These are phyloP conservation scores for Barbus barbus DNA, from an alignment of 2,113 vertebrate species.

Conservation along the genomic window DNA sequence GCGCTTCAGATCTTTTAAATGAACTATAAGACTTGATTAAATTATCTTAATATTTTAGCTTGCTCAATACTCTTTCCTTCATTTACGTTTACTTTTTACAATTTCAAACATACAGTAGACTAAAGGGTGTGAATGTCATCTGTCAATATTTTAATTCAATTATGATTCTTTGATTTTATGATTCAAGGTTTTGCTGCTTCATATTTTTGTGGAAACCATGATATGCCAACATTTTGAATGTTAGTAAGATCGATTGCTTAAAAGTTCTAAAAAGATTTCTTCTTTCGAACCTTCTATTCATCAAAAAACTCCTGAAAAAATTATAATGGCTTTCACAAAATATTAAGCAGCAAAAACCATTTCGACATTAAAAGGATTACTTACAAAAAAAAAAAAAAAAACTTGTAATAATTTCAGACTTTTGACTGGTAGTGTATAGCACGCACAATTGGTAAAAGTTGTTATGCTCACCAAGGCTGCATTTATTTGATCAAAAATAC, in stretches of 20 bases:
- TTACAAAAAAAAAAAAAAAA: neutral
- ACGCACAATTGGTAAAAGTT: too few species aligned
- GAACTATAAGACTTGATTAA: neutral
- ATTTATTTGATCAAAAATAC: neutral
- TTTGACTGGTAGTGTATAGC: neutral
- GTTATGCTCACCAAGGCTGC: neutral
- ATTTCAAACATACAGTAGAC: neutral
- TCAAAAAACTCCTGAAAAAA: too few species aligned
- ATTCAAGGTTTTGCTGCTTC: too few species aligned
- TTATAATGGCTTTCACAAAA: too few species aligned
- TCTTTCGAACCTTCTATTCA: neutral
- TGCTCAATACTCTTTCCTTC: neutral
- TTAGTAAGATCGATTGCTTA: too few species aligned
- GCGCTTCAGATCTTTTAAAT: neutral
- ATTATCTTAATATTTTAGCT: neutral
- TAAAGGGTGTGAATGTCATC: neutral
- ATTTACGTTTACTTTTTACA: neutral
- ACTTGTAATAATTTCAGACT: neutral
- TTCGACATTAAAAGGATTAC: neutral
- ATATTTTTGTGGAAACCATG: too few species aligned
- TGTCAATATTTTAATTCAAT: neutral
- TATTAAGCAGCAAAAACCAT: neutral
- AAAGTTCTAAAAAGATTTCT: neutral
- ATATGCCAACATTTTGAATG: too few species aligned
- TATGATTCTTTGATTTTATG: too few species aligned